Evolutionary conservation across 1,140 invertebrate species (phyloP), one percentile per base, ranked within the genome.

Genomic region (Caligus rogercresseyi): DNA sequence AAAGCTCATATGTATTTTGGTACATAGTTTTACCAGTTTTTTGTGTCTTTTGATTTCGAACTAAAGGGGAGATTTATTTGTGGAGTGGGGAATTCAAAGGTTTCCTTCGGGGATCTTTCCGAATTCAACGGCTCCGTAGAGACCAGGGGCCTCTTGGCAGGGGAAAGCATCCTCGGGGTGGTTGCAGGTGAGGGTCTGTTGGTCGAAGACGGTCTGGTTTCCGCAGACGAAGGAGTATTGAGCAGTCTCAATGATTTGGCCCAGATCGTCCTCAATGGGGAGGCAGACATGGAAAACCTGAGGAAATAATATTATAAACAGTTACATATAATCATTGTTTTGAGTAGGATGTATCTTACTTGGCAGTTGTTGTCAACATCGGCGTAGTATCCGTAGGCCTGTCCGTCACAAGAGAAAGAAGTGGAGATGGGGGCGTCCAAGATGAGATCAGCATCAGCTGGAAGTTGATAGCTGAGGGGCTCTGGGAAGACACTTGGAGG

Each of bases 241-340:
- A 25, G 65, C 65, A 15, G 64, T 66, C 54, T 79, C 74, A 18
- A 66, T 62, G 63, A 80, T 79, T 13, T 78, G 75, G 2, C 82
- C 80, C 65, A 82, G 80, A 3, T 67, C 65, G 31, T 69, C 63
- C 23, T 60, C 76, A 1, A 83, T 77, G 0, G 86, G 85, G 25
- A 86, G 70, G 66, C 87, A 89, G 1, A 89, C 81, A 70, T 89
- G 87, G 74, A 89, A 89, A 64, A 89, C 74, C 51, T 69, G 31
- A 7, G 57, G 25, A 24, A 86, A 70, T 66, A 86, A 89, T 43
- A n/a, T n/a, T n/a, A n/a, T n/a, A 43, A 11, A 43, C n/a, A 43
- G n/a, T 11, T 43, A 43, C n/a, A n/a, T 43, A 43, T 11, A 11
- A 43, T 43, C 31, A 43, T 11, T n/a, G n/a, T 11, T 43, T 7